Evolutionary conservation across 2,888 invertebrate species (phyloP).

Genomic region (Meta bourneti): DNA sequence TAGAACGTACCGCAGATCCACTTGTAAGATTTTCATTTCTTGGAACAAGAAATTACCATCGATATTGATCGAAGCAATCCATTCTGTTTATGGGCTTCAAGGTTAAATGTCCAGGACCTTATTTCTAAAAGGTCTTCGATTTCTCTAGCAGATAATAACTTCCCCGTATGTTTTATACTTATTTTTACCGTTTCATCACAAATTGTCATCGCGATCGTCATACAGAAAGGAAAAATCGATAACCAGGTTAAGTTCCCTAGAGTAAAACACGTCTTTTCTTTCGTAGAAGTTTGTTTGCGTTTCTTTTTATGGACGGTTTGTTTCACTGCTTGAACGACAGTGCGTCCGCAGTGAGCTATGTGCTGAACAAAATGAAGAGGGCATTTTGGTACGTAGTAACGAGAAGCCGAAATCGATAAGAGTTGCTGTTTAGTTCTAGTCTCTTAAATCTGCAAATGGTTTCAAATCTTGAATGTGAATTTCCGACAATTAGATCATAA

Average conservation of each 20-base stretch:
- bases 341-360: too few species aligned
- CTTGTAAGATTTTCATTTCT: background rate
- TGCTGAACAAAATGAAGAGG: too few species aligned
- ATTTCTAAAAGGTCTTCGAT: background rate
- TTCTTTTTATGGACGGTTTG: background rate
- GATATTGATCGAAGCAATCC: background rate
- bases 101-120: conserved; percentile 16
- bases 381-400: too few species aligned
- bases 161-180: background rate
- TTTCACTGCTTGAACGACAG: background rate
- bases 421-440: too few species aligned
- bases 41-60: background rate
- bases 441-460: too few species aligned
- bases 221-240: background rate
- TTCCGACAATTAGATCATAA: too few species aligned
- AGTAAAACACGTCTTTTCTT: background rate
- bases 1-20: background rate
- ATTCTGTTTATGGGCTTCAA: conserved; percentile 2
- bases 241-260: background rate
- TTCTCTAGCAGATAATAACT: background rate
- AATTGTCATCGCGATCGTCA: background rate
- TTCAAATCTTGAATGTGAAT: too few species aligned
- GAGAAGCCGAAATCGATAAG: too few species aligned
- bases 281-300: background rate
- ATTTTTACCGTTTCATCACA: background rate